Evolutionary conservation across 1,140 invertebrate species (phyloP).

Genomic region (Papilio xuthus): DNA sequence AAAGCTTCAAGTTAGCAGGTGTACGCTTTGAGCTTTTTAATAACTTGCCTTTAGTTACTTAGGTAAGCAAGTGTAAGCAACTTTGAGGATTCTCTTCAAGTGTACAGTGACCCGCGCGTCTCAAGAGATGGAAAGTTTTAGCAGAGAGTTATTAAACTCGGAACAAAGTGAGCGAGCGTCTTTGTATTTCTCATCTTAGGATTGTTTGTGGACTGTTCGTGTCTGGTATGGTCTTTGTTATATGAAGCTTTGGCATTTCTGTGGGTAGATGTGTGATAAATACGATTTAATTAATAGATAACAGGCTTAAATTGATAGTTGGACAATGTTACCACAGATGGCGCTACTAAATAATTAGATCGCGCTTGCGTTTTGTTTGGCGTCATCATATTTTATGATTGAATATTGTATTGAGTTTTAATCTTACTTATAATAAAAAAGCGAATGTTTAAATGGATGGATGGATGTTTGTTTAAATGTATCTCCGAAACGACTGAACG

Average conservation of each 20-base stretch:
- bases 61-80: constrained; percentile 24
- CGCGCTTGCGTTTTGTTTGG: too few relatives aligned
- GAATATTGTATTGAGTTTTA: too few relatives aligned
- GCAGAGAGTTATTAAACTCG: constrained; percentile 2
- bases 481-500: too few relatives aligned
- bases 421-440: too few relatives aligned
- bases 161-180: neutral
- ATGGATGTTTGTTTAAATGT: too few relatives aligned
- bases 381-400: too few relatives aligned
- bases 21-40: constrained; percentile 18
- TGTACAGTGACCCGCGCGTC: constrained; percentile 20
- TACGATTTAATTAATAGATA: neutral
- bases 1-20: neutral
- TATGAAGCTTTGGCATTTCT: neutral
- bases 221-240: neutral
- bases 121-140: constrained; percentile 15
- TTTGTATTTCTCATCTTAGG: constrained; percentile 1
- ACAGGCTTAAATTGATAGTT: neutral
- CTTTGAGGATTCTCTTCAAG: constrained; percentile 1
- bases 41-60: neutral
- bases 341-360: too few relatives aligned
- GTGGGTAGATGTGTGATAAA: neutral
- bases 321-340: too few relatives aligned
- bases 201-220: neutral
- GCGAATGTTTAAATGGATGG: too few relatives aligned